Evolutionary conservation across 2,113 vertebrate species (phyloP).

Genomic region (Neodontobutis hainanensis): DNA sequence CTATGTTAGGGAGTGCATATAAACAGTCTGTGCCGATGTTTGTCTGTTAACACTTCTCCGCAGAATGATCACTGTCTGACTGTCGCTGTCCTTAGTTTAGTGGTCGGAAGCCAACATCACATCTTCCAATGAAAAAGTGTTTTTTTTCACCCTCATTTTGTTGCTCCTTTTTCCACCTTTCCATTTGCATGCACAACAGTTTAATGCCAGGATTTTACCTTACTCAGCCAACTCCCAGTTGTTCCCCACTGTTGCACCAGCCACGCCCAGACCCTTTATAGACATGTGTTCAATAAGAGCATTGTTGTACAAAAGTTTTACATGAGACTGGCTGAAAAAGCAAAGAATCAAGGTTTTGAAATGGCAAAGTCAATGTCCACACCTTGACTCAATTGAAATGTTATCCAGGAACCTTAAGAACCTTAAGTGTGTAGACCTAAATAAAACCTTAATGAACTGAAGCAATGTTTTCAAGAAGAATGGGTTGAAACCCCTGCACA

Average conservation of each 20-base stretch:
- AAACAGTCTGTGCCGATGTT: slow-evolving; percentile 52
- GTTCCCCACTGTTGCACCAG: slow-evolving; percentile 49
- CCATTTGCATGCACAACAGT: slow-evolving; percentile 42
- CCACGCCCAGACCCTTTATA: slow-evolving; percentile 39
- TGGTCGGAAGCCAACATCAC: slow-evolving; percentile 48
- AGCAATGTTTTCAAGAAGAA: too few species aligned
- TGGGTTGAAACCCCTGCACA: too few species aligned
- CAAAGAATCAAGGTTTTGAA: slow-evolving; percentile 1
- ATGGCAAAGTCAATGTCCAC: neutral
- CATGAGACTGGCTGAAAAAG: too few species aligned
- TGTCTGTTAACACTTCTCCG: slow-evolving; percentile 60
- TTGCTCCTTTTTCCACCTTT: slow-evolving; percentile 64
- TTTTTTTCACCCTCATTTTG: neutral
- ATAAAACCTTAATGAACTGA: neutral
- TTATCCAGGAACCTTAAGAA: neutral
- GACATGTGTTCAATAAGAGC: slow-evolving; percentile 3
- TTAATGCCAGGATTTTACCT: slow-evolving; percentile 47
- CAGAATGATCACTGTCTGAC: slow-evolving; percentile 36
- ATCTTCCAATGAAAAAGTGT: slow-evolving; percentile 35
- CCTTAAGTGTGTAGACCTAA: neutral
- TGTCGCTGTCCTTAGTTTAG: slow-evolving; percentile 48
- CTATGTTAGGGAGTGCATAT: slow-evolving; percentile 54
- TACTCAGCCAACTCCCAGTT: slow-evolving; percentile 47
- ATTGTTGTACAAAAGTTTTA: slow-evolving; percentile 5
- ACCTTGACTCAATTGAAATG: neutral